Conservation (phyloP, 2,113 vertebrate genomes). For the Sorex araneus region DNA sequence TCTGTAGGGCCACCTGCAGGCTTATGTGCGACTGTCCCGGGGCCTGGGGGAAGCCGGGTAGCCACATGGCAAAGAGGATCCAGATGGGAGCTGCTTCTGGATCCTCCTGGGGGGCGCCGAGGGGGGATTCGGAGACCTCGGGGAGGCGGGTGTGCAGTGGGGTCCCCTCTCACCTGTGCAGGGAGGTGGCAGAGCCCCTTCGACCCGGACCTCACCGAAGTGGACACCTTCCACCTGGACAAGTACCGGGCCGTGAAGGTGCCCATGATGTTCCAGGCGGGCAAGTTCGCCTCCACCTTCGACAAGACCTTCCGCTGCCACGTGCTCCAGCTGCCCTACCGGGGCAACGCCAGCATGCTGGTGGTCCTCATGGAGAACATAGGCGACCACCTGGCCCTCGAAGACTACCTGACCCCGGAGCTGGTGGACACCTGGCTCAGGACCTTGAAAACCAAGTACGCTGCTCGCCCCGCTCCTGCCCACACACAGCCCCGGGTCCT, state of each 20-base stretch:
- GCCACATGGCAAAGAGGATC: no score
- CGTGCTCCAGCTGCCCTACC: slow-evolving; percentile 94
- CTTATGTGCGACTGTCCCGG: background rate
- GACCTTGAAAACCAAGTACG: slow-evolving; percentile 89
- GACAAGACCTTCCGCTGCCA: slow-evolving; percentile 90
- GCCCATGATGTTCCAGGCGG: slow-evolving; percentile 93
- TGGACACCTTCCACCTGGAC: slow-evolving; percentile 92
- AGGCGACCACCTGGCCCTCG: slow-evolving; percentile 91
- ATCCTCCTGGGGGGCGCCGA: no score
- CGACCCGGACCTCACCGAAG: slow-evolving; percentile 87
- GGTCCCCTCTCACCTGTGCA: slow-evolving; percentile 80
- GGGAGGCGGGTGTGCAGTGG: background rate
- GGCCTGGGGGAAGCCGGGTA: background rate
- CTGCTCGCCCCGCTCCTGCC: accelerated
- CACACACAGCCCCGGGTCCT: background rate
- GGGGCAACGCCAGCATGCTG: slow-evolving; percentile 93
- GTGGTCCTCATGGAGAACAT: slow-evolving; percentile 91
- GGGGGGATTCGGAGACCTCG: no score
- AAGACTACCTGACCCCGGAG: slow-evolving; percentile 92
- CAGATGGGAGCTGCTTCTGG: no score
- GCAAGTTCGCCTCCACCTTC: slow-evolving; percentile 88
- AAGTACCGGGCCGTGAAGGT: slow-evolving; percentile 92
- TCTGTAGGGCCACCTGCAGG: no score
- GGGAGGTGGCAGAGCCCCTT: slow-evolving; percentile 94
- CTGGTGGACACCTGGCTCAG: slow-evolving; percentile 92